Base-by-base conservation (phyloP, 1,140 invertebrate genomes). In the Bathynomus jamesi region DNA sequence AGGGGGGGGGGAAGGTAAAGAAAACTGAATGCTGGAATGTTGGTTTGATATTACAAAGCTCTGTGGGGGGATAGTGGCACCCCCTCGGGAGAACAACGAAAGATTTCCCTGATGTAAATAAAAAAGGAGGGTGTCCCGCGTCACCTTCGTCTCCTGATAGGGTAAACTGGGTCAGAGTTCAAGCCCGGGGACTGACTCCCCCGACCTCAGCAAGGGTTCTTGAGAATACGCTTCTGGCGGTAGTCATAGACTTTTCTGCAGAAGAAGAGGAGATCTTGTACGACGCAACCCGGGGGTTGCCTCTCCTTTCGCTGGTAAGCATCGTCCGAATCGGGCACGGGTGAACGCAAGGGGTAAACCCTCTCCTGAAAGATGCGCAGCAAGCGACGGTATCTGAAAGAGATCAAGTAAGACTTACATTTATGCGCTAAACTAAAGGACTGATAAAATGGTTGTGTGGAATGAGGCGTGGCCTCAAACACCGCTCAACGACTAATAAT, bases 181-280 rank as follows among this genome's bases (percentile, higher is more conserved):
- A n/a, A n/a, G n/a, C n/a, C n/a, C n/a, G n/a, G n/a, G n/a, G n/a
- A n/a, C n/a, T n/a, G n/a, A n/a, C n/a, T n/a, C n/a, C n/a, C n/a
- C n/a, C n/a, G n/a, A n/a, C n/a, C 32, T 76, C 67, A 78, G 74
- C 80, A 84, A 66, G 83, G 84, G 78, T 85, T 85, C 77, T 85
- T 85, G 40, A 85, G 76, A 69, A 87, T 82, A 46, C 86, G 78
- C 74, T 85, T 85, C 71, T 92, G 89, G 69, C 94, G 87, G 83
- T 94, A 96, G 82, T 98, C 95, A 83, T 97, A 98, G 31, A 96
- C 93, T 76, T 91, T 89, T 21, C 93, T 88, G 83, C 95, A 97
- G 83, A 96, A 93, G 78, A 97, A 93, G 2, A 98, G 91, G 81
- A 93, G 89, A 75, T 96, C 94, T 4, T 89, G 86, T 29, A 91